Evolutionary conservation across 2,113 vertebrate genomes (phyloP).

Genomic region (Isichthys henryi): DNA sequence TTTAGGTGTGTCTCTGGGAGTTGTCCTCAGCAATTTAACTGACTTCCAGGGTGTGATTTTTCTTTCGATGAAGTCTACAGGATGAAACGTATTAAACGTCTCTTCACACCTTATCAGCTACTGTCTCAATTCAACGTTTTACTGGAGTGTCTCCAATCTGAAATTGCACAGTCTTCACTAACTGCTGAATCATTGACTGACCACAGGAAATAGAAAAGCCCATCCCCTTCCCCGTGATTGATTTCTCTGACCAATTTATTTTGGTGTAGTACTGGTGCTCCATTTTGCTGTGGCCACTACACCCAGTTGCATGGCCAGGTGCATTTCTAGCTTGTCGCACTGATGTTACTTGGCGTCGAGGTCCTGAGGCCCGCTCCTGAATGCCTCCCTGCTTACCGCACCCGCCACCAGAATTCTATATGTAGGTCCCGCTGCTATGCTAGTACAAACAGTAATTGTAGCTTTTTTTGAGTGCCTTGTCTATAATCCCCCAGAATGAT

Average conservation of each 20-base stretch:
- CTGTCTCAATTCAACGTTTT: background rate
- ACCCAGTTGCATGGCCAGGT: background rate
- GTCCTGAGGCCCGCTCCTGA: background rate
- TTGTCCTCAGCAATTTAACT: constrained; percentile 4
- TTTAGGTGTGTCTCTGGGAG: background rate
- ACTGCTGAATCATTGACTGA: background rate
- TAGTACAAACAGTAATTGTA: background rate
- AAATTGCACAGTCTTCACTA: background rate
- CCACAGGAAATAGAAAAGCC: background rate
- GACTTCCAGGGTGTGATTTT: background rate
- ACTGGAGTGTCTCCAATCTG: background rate
- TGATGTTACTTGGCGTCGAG: background rate
- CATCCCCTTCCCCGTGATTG: background rate
- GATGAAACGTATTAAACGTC: background rate
- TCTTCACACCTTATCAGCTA: constrained; percentile 8
- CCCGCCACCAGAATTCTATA: background rate
- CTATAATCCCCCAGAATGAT: background rate
- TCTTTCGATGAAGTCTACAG: background rate
- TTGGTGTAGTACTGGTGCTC: background rate
- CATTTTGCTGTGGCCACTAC: background rate
- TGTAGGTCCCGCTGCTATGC: background rate
- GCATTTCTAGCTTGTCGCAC: background rate
- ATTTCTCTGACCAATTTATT: background rate
- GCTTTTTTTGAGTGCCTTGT: background rate
- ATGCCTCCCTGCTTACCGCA: background rate